phyloP scores from a whole-genome alignment of 2,888 invertebrate genomes.

The Idaea dimidiata region DNA sequence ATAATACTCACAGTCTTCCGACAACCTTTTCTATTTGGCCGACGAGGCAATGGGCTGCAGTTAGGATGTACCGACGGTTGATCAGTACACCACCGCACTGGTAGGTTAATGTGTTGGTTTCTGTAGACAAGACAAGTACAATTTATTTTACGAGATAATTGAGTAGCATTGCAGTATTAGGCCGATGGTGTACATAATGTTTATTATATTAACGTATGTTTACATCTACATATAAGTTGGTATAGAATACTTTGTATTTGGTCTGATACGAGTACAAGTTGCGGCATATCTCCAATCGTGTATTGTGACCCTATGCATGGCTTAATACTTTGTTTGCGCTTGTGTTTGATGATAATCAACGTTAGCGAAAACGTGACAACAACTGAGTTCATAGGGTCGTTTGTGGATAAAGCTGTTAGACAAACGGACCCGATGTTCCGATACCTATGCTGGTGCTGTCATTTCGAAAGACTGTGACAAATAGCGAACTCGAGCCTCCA shows the following conservation, averaged over 20 bases:
- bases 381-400: background rate
- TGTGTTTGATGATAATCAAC: too few species aligned
- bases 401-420: background rate
- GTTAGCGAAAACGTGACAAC: too few species aligned
- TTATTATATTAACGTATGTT: too few species aligned
- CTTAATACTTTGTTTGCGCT: too few species aligned
- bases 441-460: too few species aligned
- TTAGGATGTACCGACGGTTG: constrained; percentile 79
- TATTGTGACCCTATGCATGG: too few species aligned
- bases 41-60: constrained; percentile 83
- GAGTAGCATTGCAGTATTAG: background rate
- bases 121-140: constrained; percentile 28
- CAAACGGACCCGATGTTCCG: background rate
- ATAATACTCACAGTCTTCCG: constrained; percentile 77
- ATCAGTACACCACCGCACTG: constrained; percentile 84
- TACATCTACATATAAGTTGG: too few species aligned
- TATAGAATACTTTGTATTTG: too few species aligned
- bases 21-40: constrained; percentile 70
- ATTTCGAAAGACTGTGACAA: background rate
- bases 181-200: too few species aligned
- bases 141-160: constrained; percentile 6
- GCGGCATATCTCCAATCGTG: too few species aligned
- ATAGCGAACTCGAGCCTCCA: too few species aligned
- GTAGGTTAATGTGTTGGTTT: constrained; percentile 58
- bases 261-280: too few species aligned